phyloP scores from a whole-genome alignment of 2,113 vertebrate species.

The Picathartes gymnocephalus region DNA sequence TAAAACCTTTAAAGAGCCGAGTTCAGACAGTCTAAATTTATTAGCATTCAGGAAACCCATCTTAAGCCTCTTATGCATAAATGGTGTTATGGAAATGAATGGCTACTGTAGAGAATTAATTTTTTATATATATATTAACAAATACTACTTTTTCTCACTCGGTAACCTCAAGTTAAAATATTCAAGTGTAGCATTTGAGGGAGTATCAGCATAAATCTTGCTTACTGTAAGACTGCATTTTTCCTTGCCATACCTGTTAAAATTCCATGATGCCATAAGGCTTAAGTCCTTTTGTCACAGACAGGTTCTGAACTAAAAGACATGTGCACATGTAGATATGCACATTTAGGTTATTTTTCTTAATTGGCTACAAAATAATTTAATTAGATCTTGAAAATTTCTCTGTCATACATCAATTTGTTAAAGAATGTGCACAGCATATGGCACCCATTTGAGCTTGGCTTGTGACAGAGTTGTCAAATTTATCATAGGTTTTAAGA shows the following conservation, averaged over 20 bases:
- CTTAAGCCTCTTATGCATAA: background rate
- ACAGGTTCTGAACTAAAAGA: background rate
- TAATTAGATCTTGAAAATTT: background rate
- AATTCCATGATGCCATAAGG: background rate
- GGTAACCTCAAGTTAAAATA: background rate
- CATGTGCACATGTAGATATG: background rate
- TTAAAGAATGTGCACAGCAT: background rate
- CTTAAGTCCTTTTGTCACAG: background rate
- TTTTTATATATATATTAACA: background rate
- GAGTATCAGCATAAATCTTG: background rate
- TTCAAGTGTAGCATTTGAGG: background rate
- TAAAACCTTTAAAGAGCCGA: background rate
- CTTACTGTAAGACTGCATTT: background rate
- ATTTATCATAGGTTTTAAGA: background rate
- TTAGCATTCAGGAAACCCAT: background rate
- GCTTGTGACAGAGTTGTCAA: background rate
- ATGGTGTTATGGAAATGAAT: background rate
- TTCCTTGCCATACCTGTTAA: background rate
- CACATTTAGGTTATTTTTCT: background rate
- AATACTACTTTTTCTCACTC: background rate
- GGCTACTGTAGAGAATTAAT: background rate
- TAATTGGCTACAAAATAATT: background rate
- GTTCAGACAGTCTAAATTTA: background rate
- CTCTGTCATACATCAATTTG: background rate
- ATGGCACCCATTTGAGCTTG: background rate